Evolutionary conservation across 2,888 invertebrate species (phyloP), one percentile per base, ranked within the genome.

Genomic region (Perdita meconis): DNA sequence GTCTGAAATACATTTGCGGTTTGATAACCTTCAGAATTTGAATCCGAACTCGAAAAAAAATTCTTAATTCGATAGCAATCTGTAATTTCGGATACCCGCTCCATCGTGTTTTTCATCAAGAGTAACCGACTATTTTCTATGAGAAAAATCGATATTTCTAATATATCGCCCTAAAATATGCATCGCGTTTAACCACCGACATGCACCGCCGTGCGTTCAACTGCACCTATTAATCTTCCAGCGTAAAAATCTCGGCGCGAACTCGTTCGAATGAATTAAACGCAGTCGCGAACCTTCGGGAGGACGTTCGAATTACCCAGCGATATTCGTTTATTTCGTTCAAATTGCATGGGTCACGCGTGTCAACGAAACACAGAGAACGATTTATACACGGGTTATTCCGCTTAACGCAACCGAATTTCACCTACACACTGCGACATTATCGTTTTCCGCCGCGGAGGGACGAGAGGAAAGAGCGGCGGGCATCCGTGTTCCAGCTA

Each of bases 301-400:
- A 63, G 24, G 16, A 50, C 16, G 16, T 26, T 13, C 50, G 50
- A 26, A 50, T 50, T n/a, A 38, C 3, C 16, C 24, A 5, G 38
- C 12, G 63, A 51, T 26, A 13, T 38, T 53, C 38, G 16, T 47
- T 65, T 61, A 22, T 63, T 36, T 13, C 51, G 40, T 22, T 42
- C 16, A 40, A 42, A 64, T 64, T 30, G 26, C 63, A 53, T n/a
- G 30, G 12, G n/a, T 3, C n/a, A 50, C n/a, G 26, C 16, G 44
- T 16, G 30, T 59, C 16, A 24, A 55, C 69, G 56, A 50, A 40
- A 70, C 24, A 26, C 56, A 24, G 19, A 19, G 42, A n/a, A 6
- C n/a, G 24, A 72, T 75, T 72, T 65, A 55, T 55, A 60, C 55
- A 56, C 38, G 60, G n/a, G 5, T 47, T 56, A 64, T 75, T 44